Evolutionary conservation across 2,888 invertebrate genomes (phyloP).

Genomic region (Hemistola chrysoprasaria): DNA sequence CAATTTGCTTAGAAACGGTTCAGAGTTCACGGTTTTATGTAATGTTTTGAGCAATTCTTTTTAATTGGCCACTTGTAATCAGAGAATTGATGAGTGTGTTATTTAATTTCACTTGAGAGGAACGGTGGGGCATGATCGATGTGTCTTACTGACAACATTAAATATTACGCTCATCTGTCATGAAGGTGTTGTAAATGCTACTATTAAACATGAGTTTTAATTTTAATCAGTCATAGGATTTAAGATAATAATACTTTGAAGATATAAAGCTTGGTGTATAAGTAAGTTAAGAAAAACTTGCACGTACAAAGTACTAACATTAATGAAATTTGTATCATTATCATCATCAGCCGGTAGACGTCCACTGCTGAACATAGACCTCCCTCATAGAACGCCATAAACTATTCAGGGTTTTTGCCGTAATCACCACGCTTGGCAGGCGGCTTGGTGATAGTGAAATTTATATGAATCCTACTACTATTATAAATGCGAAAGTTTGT

Average conservation of each 20-base stretch:
- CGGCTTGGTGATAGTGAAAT: no score
- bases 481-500: no score
- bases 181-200: slow-evolving; percentile 26
- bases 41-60: slow-evolving; percentile 43
- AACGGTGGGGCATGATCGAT: slow-evolving; percentile 20
- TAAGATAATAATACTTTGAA: slow-evolving; percentile 5
- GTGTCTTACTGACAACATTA: slow-evolving; percentile 22
- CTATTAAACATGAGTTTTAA: slow-evolving; percentile 19
- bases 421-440: no score
- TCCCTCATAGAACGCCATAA: no score
- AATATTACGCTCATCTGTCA: slow-evolving; percentile 24
- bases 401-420: no score
- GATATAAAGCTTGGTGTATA: no score
- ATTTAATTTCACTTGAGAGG: slow-evolving; percentile 36
- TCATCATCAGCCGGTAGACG: no score
- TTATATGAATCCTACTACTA: no score
- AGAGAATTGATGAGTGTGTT: slow-evolving; percentile 33
- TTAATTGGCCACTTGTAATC: slow-evolving; percentile 48
- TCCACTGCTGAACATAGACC: no score
- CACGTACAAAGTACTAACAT: no score
- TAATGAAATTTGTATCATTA: no score
- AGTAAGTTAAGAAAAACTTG: no score
- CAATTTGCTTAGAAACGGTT: slow-evolving; percentile 48
- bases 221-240: slow-evolving; percentile 20
- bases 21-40: slow-evolving; percentile 53